A percentile compares a stretch with the other conserved stretches of the same genome.
phyloP scores from a whole-genome alignment of 2,113 vertebrate genomes.

The Hemibates koningsi region DNA sequence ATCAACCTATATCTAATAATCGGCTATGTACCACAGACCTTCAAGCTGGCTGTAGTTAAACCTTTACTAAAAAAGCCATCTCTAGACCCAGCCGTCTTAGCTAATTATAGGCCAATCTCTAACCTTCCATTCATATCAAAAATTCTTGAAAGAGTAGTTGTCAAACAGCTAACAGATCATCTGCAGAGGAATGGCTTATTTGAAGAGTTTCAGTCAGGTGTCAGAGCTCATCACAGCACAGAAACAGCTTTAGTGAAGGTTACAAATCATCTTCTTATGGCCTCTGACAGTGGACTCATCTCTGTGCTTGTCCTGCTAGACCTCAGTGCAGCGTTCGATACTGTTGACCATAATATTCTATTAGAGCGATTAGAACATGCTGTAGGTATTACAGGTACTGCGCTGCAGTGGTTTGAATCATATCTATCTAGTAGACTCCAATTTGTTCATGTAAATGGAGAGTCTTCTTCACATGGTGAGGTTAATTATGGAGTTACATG shows the following conservation, averaged over 20 bases:
- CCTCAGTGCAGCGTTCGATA: too few species aligned
- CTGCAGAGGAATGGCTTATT: fast-evolving
- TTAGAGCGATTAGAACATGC: too few species aligned
- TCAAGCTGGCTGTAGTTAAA: not conserved
- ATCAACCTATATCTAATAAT: not conserved
- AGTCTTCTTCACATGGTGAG: fast-evolving
- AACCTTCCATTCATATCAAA: not conserved
- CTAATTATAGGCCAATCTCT: not conserved
- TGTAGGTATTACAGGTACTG: not conserved
- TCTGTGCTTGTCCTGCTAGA: too few species aligned
- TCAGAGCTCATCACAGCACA: not conserved
- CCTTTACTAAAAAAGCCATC: not conserved
- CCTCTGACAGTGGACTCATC: too few species aligned
- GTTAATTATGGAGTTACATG: fast-evolving
- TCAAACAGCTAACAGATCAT: not conserved
- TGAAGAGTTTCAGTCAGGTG: not conserved
- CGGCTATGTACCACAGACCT: not conserved
- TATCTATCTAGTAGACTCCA: fast-evolving
- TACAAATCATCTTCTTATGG: too few species aligned
- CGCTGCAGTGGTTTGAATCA: not conserved
- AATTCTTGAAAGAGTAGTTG: fast-evolving
- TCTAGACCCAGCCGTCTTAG: fast-evolving
- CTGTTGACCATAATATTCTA: too few species aligned
- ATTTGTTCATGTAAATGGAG: fast-evolving
- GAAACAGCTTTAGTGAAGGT: not conserved